phyloP scores from a whole-genome alignment of 2,113 vertebrate genomes.

The Cricetomys ansorgei region DNA sequence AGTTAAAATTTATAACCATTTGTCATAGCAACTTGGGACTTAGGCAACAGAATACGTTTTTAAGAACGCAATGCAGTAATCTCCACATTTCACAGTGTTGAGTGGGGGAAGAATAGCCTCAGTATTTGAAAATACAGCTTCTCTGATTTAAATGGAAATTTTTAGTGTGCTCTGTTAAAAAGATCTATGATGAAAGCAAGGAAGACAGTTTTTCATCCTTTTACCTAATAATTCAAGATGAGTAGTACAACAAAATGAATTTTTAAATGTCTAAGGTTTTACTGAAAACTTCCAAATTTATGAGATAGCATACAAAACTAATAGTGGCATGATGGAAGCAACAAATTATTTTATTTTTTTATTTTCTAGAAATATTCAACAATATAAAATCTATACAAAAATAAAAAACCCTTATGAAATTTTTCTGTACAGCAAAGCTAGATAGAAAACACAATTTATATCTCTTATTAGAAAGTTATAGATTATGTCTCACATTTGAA shows the following conservation, averaged over 20 bases:
- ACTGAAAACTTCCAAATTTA: conserved; percentile 8
- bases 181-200: conserved; percentile 3
- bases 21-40: conserved; percentile 33
- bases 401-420: background rate
- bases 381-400: background rate
- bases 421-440: conserved; percentile 12
- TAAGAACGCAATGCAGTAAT: conserved; percentile 38
- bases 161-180: conserved; percentile 37
- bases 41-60: conserved; percentile 42
- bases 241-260: conserved; percentile 9
- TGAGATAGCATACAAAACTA: background rate
- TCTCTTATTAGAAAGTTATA: background rate
- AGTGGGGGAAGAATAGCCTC: background rate
- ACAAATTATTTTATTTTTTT: background rate
- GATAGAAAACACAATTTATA: background rate
- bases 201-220: background rate
- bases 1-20: conserved; percentile 54
- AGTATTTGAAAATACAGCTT: conserved; percentile 43
- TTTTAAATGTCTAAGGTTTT: background rate
- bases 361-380: background rate
- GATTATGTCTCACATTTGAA: conserved; percentile 8
- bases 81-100: conserved; percentile 35
- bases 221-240: conserved; percentile 21
- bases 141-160: conserved; percentile 9
- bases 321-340: background rate